phyloP scores from a whole-genome alignment of 2,797 vertebrate species.

The Carcharodon carcharias region DNA sequence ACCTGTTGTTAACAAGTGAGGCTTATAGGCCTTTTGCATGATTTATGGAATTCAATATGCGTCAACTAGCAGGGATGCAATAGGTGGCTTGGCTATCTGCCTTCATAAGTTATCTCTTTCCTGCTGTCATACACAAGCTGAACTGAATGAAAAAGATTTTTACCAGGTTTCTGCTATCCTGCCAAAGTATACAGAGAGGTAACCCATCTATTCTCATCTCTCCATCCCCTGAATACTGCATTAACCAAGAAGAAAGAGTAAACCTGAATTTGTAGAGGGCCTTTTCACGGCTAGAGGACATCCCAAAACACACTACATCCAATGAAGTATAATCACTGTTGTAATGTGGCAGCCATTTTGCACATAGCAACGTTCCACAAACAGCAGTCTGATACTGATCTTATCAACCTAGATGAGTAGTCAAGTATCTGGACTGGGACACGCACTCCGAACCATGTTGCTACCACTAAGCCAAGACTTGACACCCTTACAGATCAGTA shows the following conservation, averaged over 20 bases:
- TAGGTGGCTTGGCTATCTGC: background rate
- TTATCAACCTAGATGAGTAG: background rate
- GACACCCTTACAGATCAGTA: background rate
- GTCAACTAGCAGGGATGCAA: background rate
- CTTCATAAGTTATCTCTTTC: background rate
- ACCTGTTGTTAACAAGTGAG: too few species aligned
- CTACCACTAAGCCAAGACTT: background rate
- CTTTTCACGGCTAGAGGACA: background rate
- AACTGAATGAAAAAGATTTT: background rate
- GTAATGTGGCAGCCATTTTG: background rate
- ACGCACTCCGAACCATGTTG: background rate
- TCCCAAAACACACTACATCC: background rate
- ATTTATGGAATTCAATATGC: background rate
- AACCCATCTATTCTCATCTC: background rate
- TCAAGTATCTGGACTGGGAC: background rate
- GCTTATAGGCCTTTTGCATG: too few species aligned
- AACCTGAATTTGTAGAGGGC: background rate
- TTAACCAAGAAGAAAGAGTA: background rate
- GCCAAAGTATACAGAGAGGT: background rate
- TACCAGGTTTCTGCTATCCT: background rate
- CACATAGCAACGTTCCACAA: background rate
- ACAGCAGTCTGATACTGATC: background rate
- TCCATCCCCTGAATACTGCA: background rate
- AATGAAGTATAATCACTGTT: background rate
- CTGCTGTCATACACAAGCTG: background rate